Base-by-base conservation (phyloP, 2,888 invertebrate species). In the Ornithoptera alexandrae region DNA sequence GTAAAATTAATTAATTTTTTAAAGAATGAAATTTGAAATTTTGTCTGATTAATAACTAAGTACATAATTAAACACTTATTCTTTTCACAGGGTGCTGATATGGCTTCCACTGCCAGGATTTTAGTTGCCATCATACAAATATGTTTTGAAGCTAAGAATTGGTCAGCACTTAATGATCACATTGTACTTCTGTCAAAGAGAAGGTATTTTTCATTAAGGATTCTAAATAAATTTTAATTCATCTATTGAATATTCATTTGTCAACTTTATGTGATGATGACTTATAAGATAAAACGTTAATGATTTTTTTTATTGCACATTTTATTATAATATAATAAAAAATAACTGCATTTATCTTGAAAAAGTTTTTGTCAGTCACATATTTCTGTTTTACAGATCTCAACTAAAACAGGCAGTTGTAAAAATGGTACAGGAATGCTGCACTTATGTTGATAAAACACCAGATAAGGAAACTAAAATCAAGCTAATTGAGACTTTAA, bases 391-490 rank as follows among this genome's bases (percentile, higher is more conserved):
- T 53, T 65, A 22, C 62, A 93, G 94, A 68, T 98, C 98, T 36
- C 99, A 99, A 84, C 94, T 99, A 18, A 99, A 99, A 86, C 97
- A 98, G 89, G 98, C 99, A 0, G 98, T 99, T 2, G 97, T 97
- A 0, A 98, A 97, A 94, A 97, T 98, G 97, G 97, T 99, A 71
- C 98, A 98, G 87, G 98, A 99, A 89, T 98, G 98, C 81, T 98
- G 95, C 83, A 95, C 95, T 60, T 99, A 98, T 82, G 97, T 99
- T 1, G 98, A 98, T 78, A 95, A 98, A 86, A 97, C 97, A 22
- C 97, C 98, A 0, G 96, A 97, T 78, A 97, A 97, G 85, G 98
- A 98, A 75, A 95, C 96, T 0, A 97, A 97, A 92, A 94, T 99
- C 62, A 98, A 98, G 84, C 93, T 99, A 0, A 99, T 99, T 82